phyloP scores from a whole-genome alignment of 2,797 vertebrate species.

The Agapornis canus region DNA sequence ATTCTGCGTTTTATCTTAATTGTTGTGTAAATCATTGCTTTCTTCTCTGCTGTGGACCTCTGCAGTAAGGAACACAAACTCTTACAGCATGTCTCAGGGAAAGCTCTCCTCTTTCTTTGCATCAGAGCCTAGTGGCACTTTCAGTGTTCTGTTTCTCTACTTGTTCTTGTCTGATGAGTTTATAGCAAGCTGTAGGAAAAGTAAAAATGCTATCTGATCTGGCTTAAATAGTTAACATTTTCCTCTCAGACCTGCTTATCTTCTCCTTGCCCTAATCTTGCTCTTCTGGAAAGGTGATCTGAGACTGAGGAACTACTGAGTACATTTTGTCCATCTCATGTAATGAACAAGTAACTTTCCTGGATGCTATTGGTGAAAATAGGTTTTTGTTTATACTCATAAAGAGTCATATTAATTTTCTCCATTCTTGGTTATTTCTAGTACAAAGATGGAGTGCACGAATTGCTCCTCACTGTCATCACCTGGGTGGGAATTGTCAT shows the following conservation, averaged over 20 bases:
- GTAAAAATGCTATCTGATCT: not conserved
- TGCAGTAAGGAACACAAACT: not conserved
- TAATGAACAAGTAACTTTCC: slow-evolving; percentile 39
- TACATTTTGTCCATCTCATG: slow-evolving; percentile 46
- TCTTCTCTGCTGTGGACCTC: not conserved
- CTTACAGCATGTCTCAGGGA: not conserved
- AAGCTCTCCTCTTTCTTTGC: not conserved
- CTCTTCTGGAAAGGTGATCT: slow-evolving; percentile 11
- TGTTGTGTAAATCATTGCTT: not conserved
- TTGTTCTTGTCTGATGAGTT: not conserved
- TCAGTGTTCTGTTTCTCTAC: not conserved
- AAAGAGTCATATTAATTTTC: slow-evolving; percentile 64
- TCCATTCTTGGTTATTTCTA: slow-evolving; percentile 74
- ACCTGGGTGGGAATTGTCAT: slow-evolving; percentile 96
- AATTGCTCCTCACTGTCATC: slow-evolving; percentile 92
- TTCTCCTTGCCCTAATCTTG: not conserved
- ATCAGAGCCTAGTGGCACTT: not conserved
- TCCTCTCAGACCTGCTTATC: not conserved
- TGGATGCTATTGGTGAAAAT: slow-evolving; percentile 27
- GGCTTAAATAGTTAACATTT: not conserved
- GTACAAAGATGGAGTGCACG: slow-evolving; percentile 87
- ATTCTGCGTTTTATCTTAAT: not conserved
- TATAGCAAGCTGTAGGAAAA: not conserved
- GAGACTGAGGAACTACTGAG: slow-evolving; percentile 1
- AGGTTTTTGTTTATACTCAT: slow-evolving; percentile 60